Evolutionary conservation across 2,797 vertebrate genomes (phyloP), one percentile per base, ranked within the genome.

Genomic region (Orientallactaga sibirica): DNA sequence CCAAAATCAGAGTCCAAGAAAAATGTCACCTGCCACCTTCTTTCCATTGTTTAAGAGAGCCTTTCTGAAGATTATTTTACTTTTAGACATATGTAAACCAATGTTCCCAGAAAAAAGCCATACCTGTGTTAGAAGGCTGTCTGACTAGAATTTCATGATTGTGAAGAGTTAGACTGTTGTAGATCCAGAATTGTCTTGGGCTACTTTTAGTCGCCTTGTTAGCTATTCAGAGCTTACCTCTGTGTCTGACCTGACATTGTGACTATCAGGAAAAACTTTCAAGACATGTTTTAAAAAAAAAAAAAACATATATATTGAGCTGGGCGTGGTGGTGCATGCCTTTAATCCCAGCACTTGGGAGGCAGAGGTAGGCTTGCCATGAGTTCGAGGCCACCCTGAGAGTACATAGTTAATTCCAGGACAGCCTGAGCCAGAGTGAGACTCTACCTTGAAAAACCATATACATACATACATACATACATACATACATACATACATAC

Each of bases 1-100:
- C 58, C 58, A 61, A 61, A 19, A 61, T 61, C 37, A 81, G 55
- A 80, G 58, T 75, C 64, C 12, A 61, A 48, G 76, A 61, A 33
- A 83, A 76, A 92, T 75, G 43, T 48, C 68, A 92, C 8, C 19
- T n/a, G 41, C 10, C 41, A 10, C 22, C 24, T 48, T 77, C 29
- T 86, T 41, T 80, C 5, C 18, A 29, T 9, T 71, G 20, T 92
- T 80, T 76, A 90, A 80, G 62, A 92, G 67, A 83, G 76, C 27
- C 58, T 79, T 55, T 87, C 41, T 83, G 52, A 74, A 68, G 20
- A 71, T n/a, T 62, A 37, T 29, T 86, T 93, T 74, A 88, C 15
- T 29, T 79, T 80, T 77, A 77, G 68, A 80, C 27, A 14, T 68
- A 25, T 68, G 25, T 68, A 68, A 68, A 68, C 62, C 24, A 24